Evolutionary conservation across 2,113 vertebrate species (phyloP).

Genomic region (Thunnus thynnus): DNA sequence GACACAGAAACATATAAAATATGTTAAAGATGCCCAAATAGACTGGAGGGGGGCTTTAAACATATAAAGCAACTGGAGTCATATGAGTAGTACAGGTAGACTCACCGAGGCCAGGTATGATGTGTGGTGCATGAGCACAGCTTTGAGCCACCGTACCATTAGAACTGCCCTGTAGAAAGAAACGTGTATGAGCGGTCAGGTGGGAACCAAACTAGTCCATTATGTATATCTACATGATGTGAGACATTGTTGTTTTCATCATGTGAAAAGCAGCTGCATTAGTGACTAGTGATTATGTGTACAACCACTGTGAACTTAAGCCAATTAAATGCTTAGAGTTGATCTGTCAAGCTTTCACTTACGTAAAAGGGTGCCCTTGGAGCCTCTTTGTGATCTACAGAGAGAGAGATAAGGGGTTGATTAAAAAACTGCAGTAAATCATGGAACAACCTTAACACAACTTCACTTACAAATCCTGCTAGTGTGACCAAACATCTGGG

Average conservation of each 20-base stretch:
- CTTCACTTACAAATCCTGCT: background rate
- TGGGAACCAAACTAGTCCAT: background rate
- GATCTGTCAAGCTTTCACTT: constrained; percentile 66
- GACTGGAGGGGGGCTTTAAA: no score
- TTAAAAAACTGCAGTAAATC: constrained; percentile 9
- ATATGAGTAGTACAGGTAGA: constrained; percentile 19
- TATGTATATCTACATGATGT: no score
- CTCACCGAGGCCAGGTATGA: constrained; percentile 97
- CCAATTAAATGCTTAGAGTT: background rate
- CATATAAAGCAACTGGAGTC: no score
- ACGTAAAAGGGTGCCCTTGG: constrained; percentile 94
- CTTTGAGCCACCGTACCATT: constrained; percentile 96
- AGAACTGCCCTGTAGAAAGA: constrained; percentile 87
- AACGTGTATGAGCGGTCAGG: background rate
- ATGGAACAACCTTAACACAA: background rate
- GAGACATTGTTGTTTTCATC: background rate
- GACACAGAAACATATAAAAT: no score
- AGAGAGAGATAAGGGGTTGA: constrained; percentile 29
- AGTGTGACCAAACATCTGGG: background rate
- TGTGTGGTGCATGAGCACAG: constrained; percentile 92
- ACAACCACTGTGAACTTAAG: background rate
- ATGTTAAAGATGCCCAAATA: no score
- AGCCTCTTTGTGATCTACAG: constrained; percentile 92
- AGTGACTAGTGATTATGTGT: background rate
- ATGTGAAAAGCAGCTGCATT: background rate